Conservation (phyloP, 1,140 invertebrate species). For the Leptinotarsa lineolata region DNA sequence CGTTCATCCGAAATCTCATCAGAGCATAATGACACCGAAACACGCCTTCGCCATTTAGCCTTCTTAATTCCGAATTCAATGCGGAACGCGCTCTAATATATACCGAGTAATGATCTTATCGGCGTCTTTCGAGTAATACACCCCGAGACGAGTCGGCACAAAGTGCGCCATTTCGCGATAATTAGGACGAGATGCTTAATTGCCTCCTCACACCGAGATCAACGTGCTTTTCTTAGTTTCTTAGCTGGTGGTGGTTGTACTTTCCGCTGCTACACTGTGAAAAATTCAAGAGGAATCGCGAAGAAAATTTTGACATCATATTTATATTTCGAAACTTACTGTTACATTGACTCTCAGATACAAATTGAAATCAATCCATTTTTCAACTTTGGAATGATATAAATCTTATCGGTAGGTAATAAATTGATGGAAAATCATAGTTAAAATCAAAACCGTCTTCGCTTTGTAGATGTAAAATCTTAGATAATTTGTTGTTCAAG, state of each 20-base stretch:
- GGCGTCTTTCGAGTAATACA: conserved; percentile 36
- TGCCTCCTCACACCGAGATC: conserved; percentile 37
- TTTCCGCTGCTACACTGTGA: conserved; percentile 34
- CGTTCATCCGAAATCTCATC: too few species aligned
- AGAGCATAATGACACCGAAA: neutral
- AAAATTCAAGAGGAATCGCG: conserved; percentile 17
- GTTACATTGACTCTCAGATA: too few species aligned
- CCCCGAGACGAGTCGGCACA: conserved; percentile 41
- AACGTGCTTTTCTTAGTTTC: conserved; percentile 37
- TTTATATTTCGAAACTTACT: too few species aligned
- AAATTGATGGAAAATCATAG: too few species aligned
- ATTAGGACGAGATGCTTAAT: conserved; percentile 54
- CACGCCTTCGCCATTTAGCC: neutral
- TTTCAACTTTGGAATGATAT: too few species aligned
- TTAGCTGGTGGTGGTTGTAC: neutral
- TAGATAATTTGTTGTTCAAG: too few species aligned
- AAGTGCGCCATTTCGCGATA: conserved; percentile 46
- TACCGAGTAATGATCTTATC: conserved; percentile 44
- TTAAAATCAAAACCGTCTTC: too few species aligned
- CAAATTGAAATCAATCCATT: too few species aligned
- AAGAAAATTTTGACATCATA: neutral
- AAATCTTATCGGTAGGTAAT: too few species aligned
- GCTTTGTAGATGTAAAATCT: too few species aligned
- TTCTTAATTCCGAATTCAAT: conserved; percentile 47
- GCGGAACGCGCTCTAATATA: conserved; percentile 42